Evolutionary conservation across 2,888 invertebrate species (phyloP).

Genomic region (Galeruca laticollis): DNA sequence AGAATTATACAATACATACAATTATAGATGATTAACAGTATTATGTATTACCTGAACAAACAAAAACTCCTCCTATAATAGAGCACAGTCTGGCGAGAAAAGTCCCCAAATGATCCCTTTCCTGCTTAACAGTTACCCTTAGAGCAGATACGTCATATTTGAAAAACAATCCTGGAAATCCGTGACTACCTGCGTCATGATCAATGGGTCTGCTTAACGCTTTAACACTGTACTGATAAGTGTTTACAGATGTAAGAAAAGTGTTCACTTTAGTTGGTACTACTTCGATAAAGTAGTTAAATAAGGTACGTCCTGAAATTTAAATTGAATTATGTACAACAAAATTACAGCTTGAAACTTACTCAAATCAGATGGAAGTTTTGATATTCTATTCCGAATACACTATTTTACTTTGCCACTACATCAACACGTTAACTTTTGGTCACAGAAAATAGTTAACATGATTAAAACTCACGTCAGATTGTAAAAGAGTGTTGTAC

Average conservation of each 20-base stretch:
- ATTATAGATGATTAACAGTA: not conserved
- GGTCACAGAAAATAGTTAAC: too few relatives aligned
- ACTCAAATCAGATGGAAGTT: too few relatives aligned
- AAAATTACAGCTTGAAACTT: not conserved
- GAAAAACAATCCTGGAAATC: slow-evolving; percentile 93
- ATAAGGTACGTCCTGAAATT: slow-evolving; percentile 79
- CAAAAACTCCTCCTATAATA: slow-evolving; percentile 92
- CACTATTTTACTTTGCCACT: too few relatives aligned
- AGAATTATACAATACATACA: too few relatives aligned
- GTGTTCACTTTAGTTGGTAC: slow-evolving; percentile 95
- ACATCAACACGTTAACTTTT: too few relatives aligned
- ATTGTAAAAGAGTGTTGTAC: too few relatives aligned
- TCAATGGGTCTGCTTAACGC: slow-evolving; percentile 86
- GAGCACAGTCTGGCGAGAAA: slow-evolving; percentile 91
- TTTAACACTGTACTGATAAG: slow-evolving; percentile 95
- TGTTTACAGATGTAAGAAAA: slow-evolving; percentile 77
- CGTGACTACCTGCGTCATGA: slow-evolving; percentile 85
- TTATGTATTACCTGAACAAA: slow-evolving; percentile 75
- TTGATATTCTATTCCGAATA: too few relatives aligned
- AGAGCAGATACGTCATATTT: slow-evolving; percentile 95
- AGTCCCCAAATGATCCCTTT: slow-evolving; percentile 81
- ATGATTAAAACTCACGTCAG: too few relatives aligned
- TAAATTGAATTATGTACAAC: slow-evolving; percentile 8
- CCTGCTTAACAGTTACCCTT: slow-evolving; percentile 85
- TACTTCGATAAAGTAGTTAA: slow-evolving; percentile 95